Base-by-base conservation (phyloP, 2,888 invertebrate genomes). In the Caenorhabditis sulstoni region DNA sequence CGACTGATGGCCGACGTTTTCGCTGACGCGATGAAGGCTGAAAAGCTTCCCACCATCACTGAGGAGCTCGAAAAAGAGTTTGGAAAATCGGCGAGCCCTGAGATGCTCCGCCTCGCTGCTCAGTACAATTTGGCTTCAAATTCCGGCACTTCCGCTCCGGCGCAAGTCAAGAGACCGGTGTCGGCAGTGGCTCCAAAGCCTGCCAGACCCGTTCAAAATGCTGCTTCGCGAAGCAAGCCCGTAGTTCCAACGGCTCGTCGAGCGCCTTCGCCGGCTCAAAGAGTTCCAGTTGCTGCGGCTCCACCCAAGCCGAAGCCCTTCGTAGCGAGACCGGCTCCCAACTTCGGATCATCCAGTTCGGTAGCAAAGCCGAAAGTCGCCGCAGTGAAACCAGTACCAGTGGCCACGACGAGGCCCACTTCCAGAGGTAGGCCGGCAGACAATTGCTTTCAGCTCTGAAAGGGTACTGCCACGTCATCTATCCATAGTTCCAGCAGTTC, bases 11-110 rank as follows among this genome's bases (percentile, higher is more conserved):
- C 94, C 0, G 97, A 97, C 90, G 91, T 98, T 16, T 71, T 70
- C 18, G 81, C 83, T 0, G 98, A 98, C 90, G 93, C 93, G 53
- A 91, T 97, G 41, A 98, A 97, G 91, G 94, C 96, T 93, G 93
- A 94, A 53, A 98, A 97, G 92, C 93, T 93, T 75, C 11, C 66
- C 70, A 5, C 5, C 57, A 16, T 59, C 66, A 20, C 70, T 49
- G 75, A 75, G 12, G 68, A 68, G 35, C 55, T 83, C 16, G 67
- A 61, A 11, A 65, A 68, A 37, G 68, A 76, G 41, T 78, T 64
- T 41, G 79, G 81, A 14, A 65, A 45, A 14, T 37, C 37, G n/a
- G 81, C 77, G 1, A 65, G 35, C 45, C 57, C 71, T 12, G 83
- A 77, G 35, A 79, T 83, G 70, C 37, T 47, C n/a, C 70, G 79